These are phyloP conservation scores for Cladorhizidae sp. DNA, from an alignment of 37 sponge, comb jelly and placozoan species.

Conservation along the genomic window DNA sequence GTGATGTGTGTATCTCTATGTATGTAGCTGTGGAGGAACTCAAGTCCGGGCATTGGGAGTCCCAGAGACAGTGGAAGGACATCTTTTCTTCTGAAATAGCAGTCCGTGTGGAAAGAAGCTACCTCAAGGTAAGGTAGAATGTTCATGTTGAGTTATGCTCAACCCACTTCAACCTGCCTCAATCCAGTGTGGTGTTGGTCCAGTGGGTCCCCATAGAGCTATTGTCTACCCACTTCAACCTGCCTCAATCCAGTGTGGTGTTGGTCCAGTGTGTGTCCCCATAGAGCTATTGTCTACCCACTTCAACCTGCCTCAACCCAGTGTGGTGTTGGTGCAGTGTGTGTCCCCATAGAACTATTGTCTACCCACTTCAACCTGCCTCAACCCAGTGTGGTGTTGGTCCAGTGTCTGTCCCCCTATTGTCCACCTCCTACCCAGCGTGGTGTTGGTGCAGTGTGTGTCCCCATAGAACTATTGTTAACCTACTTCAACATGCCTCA, in stretches of 20 bases:
- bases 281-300: too few species aligned
- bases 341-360: neutral
- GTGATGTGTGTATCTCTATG: neutral
- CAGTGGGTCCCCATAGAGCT: too few species aligned
- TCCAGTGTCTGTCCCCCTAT: neutral
- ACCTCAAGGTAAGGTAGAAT: conserved; percentile 7
- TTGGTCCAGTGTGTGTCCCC: too few species aligned
- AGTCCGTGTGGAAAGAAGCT: neutral
- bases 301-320: neutral
- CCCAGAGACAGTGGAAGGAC: conserved; percentile 43
- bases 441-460: too few species aligned
- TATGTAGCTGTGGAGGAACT: conserved; percentile 36
- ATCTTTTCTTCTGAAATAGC: conserved; percentile 37
- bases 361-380: neutral
- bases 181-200: too few species aligned
- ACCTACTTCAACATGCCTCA: neutral
- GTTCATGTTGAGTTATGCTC: too few species aligned
- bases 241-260: too few species aligned
- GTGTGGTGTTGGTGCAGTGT: neutral
- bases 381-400: neutral
- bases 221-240: too few species aligned
- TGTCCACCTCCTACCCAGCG: too few species aligned
- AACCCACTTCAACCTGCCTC: too few species aligned
- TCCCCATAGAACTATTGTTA: too few species aligned
- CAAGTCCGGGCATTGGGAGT: conserved; percentile 15